Evolutionary conservation across 2,113 vertebrate species (phyloP).

Genomic region (Cyprinodon variegatus): DNA sequence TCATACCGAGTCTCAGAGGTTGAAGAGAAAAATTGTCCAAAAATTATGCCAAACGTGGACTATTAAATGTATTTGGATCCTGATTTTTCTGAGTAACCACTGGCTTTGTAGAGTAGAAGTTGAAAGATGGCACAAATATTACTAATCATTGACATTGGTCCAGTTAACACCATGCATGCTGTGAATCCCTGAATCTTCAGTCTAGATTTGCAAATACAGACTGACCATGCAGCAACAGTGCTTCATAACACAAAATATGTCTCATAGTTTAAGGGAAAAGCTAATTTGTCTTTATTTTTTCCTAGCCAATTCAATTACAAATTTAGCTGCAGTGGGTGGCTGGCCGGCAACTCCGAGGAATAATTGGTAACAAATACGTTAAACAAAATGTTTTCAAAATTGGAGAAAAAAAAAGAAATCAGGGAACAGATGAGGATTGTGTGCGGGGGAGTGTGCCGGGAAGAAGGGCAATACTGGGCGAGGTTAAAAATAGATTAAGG

Average conservation of each 20-base stretch:
- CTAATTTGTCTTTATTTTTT: conserved; percentile 21
- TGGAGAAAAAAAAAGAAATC: conserved; percentile 46
- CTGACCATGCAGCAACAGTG: conserved; percentile 4
- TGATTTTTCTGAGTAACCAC: conserved; percentile 20
- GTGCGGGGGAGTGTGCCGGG: conserved; percentile 39
- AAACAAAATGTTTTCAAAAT: conserved; percentile 44
- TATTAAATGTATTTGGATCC: conserved; percentile 2
- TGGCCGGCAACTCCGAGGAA: conserved; percentile 58
- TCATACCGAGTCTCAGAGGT: conserved; percentile 12
- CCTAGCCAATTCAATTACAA: conserved; percentile 34
- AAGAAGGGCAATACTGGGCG: conserved; percentile 36
- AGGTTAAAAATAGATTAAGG: conserved; percentile 58
- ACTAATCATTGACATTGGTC: conserved; percentile 24
- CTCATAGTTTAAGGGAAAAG: conserved; percentile 21
- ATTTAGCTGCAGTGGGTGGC: conserved; percentile 62
- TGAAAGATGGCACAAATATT: conserved; percentile 23
- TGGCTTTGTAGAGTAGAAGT: conserved; percentile 44
- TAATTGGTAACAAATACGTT: conserved; percentile 45
- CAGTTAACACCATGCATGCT: conserved; percentile 24
- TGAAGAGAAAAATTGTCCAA: conserved; percentile 18
- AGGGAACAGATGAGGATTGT: conserved; percentile 46
- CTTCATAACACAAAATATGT: conserved; percentile 48
- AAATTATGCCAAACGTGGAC: conserved; percentile 12
- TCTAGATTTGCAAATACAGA: conserved; percentile 28
- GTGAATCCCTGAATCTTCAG: conserved; percentile 61